Conservation (phyloP, 1,140 invertebrate species). For the Drosophila repletoides region DNA sequence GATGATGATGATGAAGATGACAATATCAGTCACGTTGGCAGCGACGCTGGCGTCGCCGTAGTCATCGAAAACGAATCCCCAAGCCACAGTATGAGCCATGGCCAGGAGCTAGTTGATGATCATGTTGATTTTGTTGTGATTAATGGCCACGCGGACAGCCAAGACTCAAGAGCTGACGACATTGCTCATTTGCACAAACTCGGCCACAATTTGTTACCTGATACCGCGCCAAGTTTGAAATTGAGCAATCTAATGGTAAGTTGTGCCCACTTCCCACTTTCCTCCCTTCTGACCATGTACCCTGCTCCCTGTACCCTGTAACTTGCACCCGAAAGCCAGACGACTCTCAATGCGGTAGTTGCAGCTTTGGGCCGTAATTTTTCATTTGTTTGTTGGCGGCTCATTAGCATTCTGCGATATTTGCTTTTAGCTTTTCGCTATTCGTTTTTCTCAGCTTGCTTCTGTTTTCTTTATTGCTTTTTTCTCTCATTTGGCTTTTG, state of each 20-base stretch:
- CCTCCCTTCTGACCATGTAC: neutral
- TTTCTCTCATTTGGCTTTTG: slow-evolving; percentile 10
- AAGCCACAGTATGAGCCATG: slow-evolving; percentile 26
- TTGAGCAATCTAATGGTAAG: slow-evolving; percentile 82
- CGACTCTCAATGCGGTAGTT: slow-evolving; percentile 40
- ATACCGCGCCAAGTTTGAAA: slow-evolving; percentile 81
- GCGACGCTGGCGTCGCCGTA: slow-evolving; percentile 52
- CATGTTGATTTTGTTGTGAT: slow-evolving; percentile 78
- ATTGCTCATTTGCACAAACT: slow-evolving; percentile 59
- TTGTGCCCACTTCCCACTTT: slow-evolving; percentile 22
- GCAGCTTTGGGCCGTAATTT: slow-evolving; percentile 15
- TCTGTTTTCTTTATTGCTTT: slow-evolving; percentile 17
- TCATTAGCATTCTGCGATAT: slow-evolving; percentile 69
- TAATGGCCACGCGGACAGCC: slow-evolving; percentile 56
- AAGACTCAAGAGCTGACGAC: slow-evolving; percentile 42
- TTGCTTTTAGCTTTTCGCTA: slow-evolving; percentile 36
- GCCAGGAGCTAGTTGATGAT: slow-evolving; percentile 72
- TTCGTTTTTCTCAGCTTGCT: slow-evolving; percentile 18
- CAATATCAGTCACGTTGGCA: slow-evolving; percentile 40
- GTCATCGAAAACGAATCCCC: slow-evolving; percentile 15
- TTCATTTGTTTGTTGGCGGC: slow-evolving; percentile 36
- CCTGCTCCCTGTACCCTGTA: neutral
- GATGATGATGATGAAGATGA: slow-evolving; percentile 17
- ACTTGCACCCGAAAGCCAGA: neutral
- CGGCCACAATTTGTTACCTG: slow-evolving; percentile 74